Base-by-base conservation (phyloP, 2,797 vertebrate genomes). In the Carapus acus region DNA sequence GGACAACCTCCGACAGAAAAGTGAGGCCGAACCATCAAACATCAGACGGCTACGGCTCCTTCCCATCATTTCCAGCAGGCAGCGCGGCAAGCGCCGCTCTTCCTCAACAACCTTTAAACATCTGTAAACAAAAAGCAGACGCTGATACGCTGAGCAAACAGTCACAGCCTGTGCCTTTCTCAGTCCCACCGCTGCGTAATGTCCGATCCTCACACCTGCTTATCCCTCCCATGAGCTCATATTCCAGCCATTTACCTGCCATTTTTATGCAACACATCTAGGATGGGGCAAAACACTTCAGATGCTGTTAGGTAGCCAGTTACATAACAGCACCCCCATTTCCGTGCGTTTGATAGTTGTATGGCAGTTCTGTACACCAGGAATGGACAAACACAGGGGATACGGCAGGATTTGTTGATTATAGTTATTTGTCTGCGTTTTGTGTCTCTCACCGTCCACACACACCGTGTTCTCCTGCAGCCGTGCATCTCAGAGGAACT, bases 51-150 rank as follows among this genome's bases (percentile, higher is more conserved):
- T 34, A 27, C n/a, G 14, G 27, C 57, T 65, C 58, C 16, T 56
- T 56, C 43, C 65, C 71, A 52, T 24, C 34, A 43, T 39, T 22
- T 57, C 39, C 27, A 36, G 34, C n/a, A 13, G 27, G 39, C 21
- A 16, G 36, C 37, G 48, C 38, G 62, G 34, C 49, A 49, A 43
- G 39, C 31, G 37, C 53, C 60, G 57, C 49, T 66, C 55, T 64
- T 76, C 66, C 61, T 72, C 76, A 65, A 68, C 75, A 77, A 64
- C 61, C 15, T 73, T 78, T 62, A 80, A 83, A 72, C 69, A 79
- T 81, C 61, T 72, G 67, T 74, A 76, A 70, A 76, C 77, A 81
- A 44, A 57, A 56, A 62, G 54, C 68, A 52, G 74, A 43, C 33
- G 4, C 52, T 62, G 71, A 81, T 83, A 73, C 49, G 61, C 22